phyloP scores from a whole-genome alignment of 2,797 vertebrate species.

The Chaetophractus vellerosus region DNA sequence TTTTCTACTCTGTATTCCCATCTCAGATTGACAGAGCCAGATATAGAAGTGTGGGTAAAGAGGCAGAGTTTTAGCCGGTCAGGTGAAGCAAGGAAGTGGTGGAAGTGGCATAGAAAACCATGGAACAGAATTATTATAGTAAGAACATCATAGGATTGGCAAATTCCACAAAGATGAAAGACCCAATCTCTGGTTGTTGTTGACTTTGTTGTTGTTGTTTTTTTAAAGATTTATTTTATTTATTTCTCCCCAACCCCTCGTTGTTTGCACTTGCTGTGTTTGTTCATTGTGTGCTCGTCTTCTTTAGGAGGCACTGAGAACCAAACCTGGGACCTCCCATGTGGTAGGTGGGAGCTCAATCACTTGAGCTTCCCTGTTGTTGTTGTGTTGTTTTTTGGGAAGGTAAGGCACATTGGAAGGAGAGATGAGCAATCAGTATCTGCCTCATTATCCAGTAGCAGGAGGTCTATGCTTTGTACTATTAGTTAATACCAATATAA shows the following conservation, averaged over 20 bases:
- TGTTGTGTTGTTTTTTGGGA: not conserved
- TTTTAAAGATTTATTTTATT: not conserved
- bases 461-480: not conserved
- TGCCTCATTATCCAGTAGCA: not conserved
- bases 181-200: not conserved
- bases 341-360: no score
- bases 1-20: not conserved
- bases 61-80: not conserved
- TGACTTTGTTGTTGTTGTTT: not conserved
- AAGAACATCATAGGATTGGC: not conserved
- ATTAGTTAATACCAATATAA: not conserved
- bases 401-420: not conserved
- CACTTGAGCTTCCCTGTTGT: not conserved
- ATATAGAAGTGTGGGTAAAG: not conserved
- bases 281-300: no score
- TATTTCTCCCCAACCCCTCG: no score
- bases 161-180: constrained; percentile 29
- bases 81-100: not conserved
- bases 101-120: not conserved
- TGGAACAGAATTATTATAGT: not conserved
- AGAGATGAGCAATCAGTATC: not conserved
- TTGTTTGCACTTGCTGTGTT: no score
- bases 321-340: no score
- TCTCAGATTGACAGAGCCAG: not conserved
- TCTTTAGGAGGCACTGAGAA: no score